Evolutionary conservation across 2,797 vertebrate species (phyloP), one percentile per base, ranked within the genome.

Genomic region (Ibycter americanus): DNA sequence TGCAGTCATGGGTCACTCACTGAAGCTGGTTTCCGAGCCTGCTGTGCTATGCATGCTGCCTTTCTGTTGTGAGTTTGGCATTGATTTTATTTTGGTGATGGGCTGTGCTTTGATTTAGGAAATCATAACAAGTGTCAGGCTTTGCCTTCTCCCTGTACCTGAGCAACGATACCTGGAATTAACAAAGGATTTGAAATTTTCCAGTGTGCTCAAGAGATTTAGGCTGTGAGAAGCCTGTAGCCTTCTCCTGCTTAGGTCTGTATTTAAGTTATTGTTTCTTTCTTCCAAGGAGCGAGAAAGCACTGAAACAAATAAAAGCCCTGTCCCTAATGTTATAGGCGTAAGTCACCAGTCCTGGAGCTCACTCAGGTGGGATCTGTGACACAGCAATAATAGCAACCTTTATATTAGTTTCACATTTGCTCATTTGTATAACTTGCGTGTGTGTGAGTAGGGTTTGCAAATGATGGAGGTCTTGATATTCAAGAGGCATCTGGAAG

Each of bases 311-410:
- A 83, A 17, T 18, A 55, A 47, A 47, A 44, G 18, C 9, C 9
- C 21, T 20, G 8, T 23, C 13, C 42, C 4, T 82, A 20, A n/a
- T 25, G 21, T 11, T 36, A 3, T 0, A 55, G 38, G 12, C 38
- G 11, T 3, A 34, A 79, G 7, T 19, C 5, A 15, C 23, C 26
- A 36, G 52, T 32, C 29, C 65, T 78, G 78, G 65, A 72, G 36
- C 65, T 83, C 1, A 0, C 20, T n/a, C 21, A 4, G 42, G 29
- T 61, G 31, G 1, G 11, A 7, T 61, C 46, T 55, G 62, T 59
- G 72, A 16, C 32, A 27, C 23, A 31, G 36, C 51, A 65, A 8
- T 34, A 72, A 31, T 42, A 68, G 17, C 56, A 36, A 56, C 15
- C 11, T 58, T 44, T 27, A n/a, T 16, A 15, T 21, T 54, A 34